Evolutionary conservation across 2,797 vertebrate genomes (phyloP), one percentile per base, ranked within the genome.

Genomic region (Tamandua tetradactyla): DNA sequence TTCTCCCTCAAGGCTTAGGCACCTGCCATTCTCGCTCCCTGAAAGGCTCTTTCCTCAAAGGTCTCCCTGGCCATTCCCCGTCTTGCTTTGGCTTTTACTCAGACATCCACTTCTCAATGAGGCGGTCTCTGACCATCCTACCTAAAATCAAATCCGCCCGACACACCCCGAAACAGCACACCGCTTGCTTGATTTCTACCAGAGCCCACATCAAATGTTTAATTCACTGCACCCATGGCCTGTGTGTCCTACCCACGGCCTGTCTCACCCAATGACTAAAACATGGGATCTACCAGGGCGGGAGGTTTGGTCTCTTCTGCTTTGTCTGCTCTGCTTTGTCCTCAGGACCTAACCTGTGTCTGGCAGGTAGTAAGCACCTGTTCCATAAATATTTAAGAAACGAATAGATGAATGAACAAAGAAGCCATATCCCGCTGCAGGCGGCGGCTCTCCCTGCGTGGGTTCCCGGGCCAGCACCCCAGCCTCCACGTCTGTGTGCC

Each of bases 341-440:
- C 78, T 96, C 91, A 94, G 47, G 94, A 95, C 97, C 97, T 96
- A 93, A 87, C 57, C 92, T 94, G 72, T 87, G 94, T 96, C 91
- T 79, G 95, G 95, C 81, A 96, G 97, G 61, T 0, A 25, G 18
- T 14, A 81, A 10, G 20, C 55, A n/a, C 40, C 42, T 40, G 42
- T 42, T 61, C 23, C 10, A 32, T 30, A 69, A 92, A 71, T 49
- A 18, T 10, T 79, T 47, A 37, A 76, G 64, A 83, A 47, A 42
- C 30, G 30, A 82, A 7, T 20, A 27, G 7, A 52, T 35, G 17
- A 88, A 30, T 10, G 71, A 96, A 96, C 96, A 96, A 97, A 95
- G 97, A 96, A 96, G 95, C 93, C 96, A 59, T 95, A 96, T 95
- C 97, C 87, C 64, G 71, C 87, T 95, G 95, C 52, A 71, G 42